A percentile compares a stretch with the other conserved stretches of the same genome.
Conservation (phyloP, 2,888 invertebrate species). For the Tachina grossa region DNA sequence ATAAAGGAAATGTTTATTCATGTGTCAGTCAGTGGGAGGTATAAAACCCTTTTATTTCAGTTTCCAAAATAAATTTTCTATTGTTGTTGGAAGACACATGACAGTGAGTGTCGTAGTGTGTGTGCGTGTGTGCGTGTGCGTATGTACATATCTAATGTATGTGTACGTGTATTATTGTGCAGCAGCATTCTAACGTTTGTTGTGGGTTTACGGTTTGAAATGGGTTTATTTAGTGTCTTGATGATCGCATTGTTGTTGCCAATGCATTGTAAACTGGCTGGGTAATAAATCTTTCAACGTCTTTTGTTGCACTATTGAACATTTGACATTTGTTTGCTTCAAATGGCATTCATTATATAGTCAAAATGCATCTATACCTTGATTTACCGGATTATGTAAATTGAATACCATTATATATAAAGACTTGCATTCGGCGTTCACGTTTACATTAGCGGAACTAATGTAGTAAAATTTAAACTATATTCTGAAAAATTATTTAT, state of each 20-base stretch:
- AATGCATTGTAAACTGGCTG: conserved; percentile 51
- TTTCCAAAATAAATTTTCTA: conserved; percentile 47
- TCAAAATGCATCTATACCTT: not conserved
- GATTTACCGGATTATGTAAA: no score
- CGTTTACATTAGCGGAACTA: no score
- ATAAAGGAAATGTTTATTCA: conserved; percentile 61
- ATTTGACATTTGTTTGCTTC: conserved; percentile 64
- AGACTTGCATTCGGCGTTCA: no score
- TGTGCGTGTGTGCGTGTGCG: conserved; percentile 12
- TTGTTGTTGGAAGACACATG: conserved; percentile 34
- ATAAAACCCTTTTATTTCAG: conserved; percentile 52
- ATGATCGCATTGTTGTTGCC: conserved; percentile 38
- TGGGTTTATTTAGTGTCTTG: conserved; percentile 61
- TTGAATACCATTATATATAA: no score
- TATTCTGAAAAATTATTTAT: no score
- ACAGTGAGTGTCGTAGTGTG: not conserved
- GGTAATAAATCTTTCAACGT: conserved; percentile 73
- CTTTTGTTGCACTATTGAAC: conserved; percentile 68
- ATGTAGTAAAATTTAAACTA: no score
- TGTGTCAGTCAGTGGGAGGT: conserved; percentile 59
- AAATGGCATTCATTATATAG: conserved; percentile 59
- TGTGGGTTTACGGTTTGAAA: conserved; percentile 64
- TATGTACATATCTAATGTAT: no score
- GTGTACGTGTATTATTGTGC: conserved; percentile 18
- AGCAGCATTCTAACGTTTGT: conserved; percentile 28